phyloP scores from a whole-genome alignment of 2,888 invertebrate genomes.

The Coleophora deauratella region DNA sequence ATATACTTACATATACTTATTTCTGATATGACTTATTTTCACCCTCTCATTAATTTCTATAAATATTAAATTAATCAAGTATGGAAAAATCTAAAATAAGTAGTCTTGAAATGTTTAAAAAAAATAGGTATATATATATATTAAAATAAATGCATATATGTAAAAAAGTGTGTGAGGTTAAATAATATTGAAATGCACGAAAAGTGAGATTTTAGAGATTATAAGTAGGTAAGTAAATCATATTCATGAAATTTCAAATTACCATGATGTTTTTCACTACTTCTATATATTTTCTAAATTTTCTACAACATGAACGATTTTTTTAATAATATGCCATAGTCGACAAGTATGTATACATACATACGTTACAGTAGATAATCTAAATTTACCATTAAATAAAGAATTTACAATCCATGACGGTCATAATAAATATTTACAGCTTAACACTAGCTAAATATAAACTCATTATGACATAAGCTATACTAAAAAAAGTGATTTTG shows the following conservation, averaged over 20 bases:
- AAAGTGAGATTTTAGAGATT: constrained; percentile 3
- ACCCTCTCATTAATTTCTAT: constrained; percentile 25
- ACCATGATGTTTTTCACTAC: constrained; percentile 34
- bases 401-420: constrained; percentile 51
- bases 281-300: constrained; percentile 45
- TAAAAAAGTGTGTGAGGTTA: not conserved
- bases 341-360: constrained; percentile 49
- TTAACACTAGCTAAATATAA: constrained; percentile 22
- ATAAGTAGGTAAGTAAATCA: constrained; percentile 6
- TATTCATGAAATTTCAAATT: constrained; percentile 11
- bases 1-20: constrained; percentile 47
- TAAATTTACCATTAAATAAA: constrained; percentile 44
- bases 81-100: constrained; percentile 5
- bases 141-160: constrained; percentile 10
- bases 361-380: constrained; percentile 26
- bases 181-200: constrained; percentile 24
- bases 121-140: not conserved
- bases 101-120: not conserved
- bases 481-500: constrained; percentile 13
- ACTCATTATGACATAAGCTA: constrained; percentile 29
- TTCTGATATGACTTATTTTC: constrained; percentile 65
- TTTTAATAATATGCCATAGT: constrained; percentile 28
- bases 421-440: constrained; percentile 65
- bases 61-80: not conserved
- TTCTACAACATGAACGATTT: constrained; percentile 69